Base-by-base conservation (phyloP, 2,797 vertebrate genomes). In the Epinephelus coioides region DNA sequence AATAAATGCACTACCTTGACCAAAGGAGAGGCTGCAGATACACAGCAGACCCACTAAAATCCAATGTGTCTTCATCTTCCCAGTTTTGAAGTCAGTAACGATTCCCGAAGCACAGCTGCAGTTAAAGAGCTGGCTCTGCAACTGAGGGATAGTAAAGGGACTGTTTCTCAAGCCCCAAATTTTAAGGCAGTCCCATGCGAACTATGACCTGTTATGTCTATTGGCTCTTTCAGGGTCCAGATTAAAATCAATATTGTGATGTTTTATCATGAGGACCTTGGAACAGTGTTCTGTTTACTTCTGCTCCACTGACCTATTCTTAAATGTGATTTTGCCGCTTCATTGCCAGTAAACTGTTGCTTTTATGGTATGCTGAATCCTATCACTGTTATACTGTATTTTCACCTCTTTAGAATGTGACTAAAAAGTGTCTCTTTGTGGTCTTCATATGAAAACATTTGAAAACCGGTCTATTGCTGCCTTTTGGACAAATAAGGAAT, bases 1-100 rank as follows among this genome's bases (percentile, higher is more conserved):
- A 8, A 34, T 34, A 34, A 34, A 60, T n/a, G 40, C 14, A 11
- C 69, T 91, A 94, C 92, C 88, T 85, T 91, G 57, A 76, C 84
- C 54, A 1, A 81, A 55, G 68, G 75, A 83, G 40, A 79, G 46
- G 27, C 78, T 74, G 62, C 77, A 85, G 30, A 90, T 3, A 3
- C 49, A 73, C 51, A 92, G 77, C 71, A 92, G 66, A 55, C 13
- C 68, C 40, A 83, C 1, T 3, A 69, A 74, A 51, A 83, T 30
- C 60, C 53, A 40, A 69, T 3, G 1, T 9, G 15, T n/a, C 17
- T 5, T 34, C 92, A 94, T 94, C 44, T 51, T 80, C 10, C 63
- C 12, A 4, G 44, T 27, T 25, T 34, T 21, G 13, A 19, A 14
- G 17, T 18, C 43, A 55, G 30, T 25, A 11, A 51, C 56, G 13